A percentile compares a stretch with the other conserved stretches of the same genome.
Conservation (phyloP, 2,888 invertebrate genomes). For the Harpalus rufipes region DNA sequence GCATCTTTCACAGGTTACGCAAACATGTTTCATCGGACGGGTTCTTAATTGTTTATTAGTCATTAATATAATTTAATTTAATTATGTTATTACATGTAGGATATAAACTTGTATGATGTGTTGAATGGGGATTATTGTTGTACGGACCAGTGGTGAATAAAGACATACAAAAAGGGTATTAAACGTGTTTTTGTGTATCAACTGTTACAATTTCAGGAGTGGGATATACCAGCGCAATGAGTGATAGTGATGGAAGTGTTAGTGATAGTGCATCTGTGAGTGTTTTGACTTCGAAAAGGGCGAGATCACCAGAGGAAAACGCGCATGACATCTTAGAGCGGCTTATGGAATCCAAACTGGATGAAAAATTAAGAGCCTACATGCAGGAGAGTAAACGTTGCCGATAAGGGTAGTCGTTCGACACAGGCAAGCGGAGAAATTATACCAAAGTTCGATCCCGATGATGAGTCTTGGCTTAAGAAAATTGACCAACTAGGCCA, state of each 20-base stretch:
- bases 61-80: too few species aligned
- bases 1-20: too few species aligned
- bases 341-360: constrained; percentile 17
- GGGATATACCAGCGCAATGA: constrained; percentile 6
- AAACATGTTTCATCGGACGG: too few species aligned
- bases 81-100: too few species aligned
- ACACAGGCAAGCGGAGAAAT: constrained; percentile 11
- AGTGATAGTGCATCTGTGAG: not conserved
- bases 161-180: too few species aligned
- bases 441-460: constrained; percentile 56
- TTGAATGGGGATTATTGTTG: too few species aligned
- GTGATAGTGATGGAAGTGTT: not conserved
- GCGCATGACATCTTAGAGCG: constrained; percentile 14
- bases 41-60: too few species aligned
- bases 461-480: constrained; percentile 69
- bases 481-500: constrained; percentile 72
- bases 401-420: not conserved
- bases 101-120: too few species aligned
- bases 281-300: not conserved
- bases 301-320: constrained; percentile 1
- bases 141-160: too few species aligned
- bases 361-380: constrained; percentile 7
- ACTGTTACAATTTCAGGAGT: too few species aligned
- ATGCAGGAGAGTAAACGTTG: not conserved
- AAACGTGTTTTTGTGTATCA: too few species aligned